Percentiles rank a stretch among this genome's conserved stretches.
Evolutionary conservation across 2,113 vertebrate genomes (phyloP).

Genomic region (Pelodiscus sinensis): DNA sequence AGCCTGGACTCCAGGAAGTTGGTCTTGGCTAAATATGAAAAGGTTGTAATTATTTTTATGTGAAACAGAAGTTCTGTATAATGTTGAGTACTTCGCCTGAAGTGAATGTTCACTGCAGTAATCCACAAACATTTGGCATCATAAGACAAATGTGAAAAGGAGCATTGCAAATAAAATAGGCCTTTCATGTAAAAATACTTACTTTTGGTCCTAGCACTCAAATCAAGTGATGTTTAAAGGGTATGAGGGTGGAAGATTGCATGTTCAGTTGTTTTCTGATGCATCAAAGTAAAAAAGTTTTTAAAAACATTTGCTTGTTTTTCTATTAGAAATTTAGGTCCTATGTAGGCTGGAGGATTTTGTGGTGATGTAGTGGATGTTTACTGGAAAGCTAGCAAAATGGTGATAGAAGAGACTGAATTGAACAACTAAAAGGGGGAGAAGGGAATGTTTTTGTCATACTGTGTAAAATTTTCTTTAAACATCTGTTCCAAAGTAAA

Average conservation of each 20-base stretch:
- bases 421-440: conserved; percentile 12
- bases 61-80: not conserved
- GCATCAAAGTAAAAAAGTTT: not conserved
- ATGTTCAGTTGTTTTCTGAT: not conserved
- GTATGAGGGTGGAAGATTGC: not conserved
- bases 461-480: conserved; percentile 39
- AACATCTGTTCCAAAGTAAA: conserved; percentile 38
- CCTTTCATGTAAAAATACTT: not conserved
- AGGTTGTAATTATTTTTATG: not conserved
- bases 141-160: conserved; percentile 21
- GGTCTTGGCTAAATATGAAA: not conserved
- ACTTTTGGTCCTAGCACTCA: not conserved
- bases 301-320: not conserved
- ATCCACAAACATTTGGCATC: not conserved
- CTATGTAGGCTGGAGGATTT: not conserved
- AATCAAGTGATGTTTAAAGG: not conserved
- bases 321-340: conserved; percentile 30
- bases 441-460: not conserved
- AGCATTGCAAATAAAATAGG: not conserved
- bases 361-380: not conserved
- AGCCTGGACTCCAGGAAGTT: not conserved
- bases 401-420: conserved; percentile 54
- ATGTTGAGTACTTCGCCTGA: not conserved
- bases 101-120: not conserved
- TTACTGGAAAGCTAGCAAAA: conserved; percentile 22